Conservation (phyloP, 1,140 invertebrate species). For the Ladona fulva region DNA sequence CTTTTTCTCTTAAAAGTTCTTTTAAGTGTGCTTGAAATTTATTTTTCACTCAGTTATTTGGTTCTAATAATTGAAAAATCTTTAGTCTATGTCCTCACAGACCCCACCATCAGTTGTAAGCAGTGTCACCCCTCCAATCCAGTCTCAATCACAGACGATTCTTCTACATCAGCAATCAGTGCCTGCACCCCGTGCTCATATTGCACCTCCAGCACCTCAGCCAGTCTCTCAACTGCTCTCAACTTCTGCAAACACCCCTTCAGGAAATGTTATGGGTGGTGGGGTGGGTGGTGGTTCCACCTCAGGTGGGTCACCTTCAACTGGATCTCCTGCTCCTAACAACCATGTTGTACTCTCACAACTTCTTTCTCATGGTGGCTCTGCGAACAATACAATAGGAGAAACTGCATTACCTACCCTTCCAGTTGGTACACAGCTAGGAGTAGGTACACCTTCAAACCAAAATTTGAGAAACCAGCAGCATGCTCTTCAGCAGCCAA, state of each 20-base stretch:
- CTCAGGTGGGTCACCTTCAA: neutral
- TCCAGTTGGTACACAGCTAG: neutral
- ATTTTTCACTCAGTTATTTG: too few species aligned
- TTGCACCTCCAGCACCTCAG: neutral
- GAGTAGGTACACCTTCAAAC: neutral
- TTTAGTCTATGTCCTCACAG: neutral
- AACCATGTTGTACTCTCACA: conserved; percentile 9
- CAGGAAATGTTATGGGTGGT: neutral
- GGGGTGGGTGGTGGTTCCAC: neutral
- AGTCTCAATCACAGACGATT: neutral
- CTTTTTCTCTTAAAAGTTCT: too few species aligned
- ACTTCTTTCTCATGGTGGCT: neutral
- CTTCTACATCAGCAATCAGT: neutral
- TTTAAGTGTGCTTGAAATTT: too few species aligned
- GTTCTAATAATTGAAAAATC: too few species aligned
- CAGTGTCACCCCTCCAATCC: neutral
- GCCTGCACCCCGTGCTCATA: neutral
- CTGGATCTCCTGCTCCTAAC: neutral
- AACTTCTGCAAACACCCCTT: neutral
- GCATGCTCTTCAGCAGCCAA: neutral
- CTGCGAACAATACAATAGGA: neutral
- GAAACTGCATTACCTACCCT: neutral
- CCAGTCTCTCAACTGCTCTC: neutral
- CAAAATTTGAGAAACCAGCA: neutral
- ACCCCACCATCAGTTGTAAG: neutral